Base-by-base conservation (phyloP, 2,797 vertebrate species). In the Myotis planiceps region DNA sequence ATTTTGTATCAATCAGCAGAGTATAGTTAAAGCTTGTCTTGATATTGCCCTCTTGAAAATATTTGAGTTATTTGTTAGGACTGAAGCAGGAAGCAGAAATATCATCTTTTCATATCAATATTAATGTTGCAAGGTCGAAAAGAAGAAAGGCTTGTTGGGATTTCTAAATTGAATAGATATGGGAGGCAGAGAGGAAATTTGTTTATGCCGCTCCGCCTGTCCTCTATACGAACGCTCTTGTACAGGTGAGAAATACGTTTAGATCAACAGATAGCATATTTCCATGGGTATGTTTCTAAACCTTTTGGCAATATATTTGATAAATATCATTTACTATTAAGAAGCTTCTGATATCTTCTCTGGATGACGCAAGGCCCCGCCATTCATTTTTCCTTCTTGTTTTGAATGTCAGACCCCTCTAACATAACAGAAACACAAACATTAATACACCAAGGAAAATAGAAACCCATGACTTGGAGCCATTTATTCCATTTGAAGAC, bases 11-110 rank as follows among this genome's bases (percentile, higher is more conserved):
- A 95, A 87, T 97, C 90, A 69, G 68, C 42, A 95, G 97, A 98
- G 98, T 98, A 98, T 49, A 98, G 98, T 98, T 99, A 98, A 98
- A 99, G 98, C 98, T 99, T 99, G 98, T 98, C 98, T 98, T 97
- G 96, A 97, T 97, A 96, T 98, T 98, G 88, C 97, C 96, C 97
- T 98, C 96, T 98, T 96, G 95, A 72, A 92, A 79, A 97, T 37
- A 34, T 34, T 32, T 97, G 96, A n/a, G n/a, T n/a, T n/a, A 93
- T 97, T 92, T 94, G 1, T 88, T 82, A 79, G 25, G 68, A 97
- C 72, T 87, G 47, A 97, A 88, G 16, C 65, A 93, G 63, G 29
- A 10, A 55, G 75, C 65, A 97, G 66, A 97, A 98, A 96, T 68
- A 88, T 51, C 60, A 63, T 45, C 84, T 97, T 96, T 95, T 65